Conservation (phyloP, 1,140 invertebrate genomes). For the Diorhabda elongata region DNA sequence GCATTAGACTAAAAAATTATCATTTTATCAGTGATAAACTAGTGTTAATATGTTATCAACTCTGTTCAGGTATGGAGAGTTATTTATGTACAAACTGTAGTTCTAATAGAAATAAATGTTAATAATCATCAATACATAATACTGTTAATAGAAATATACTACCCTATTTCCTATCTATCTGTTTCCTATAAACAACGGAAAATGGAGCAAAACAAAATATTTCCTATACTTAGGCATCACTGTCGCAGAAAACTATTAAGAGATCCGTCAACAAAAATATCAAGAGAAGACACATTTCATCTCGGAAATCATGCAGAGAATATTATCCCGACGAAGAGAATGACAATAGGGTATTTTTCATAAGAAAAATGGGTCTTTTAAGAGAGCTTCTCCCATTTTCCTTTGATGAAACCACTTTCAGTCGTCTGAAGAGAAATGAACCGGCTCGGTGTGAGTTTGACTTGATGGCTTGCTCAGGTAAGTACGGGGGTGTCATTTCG, state of each 20-base stretch:
- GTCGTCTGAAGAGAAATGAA: background rate
- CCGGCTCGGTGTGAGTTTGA: constrained; percentile 1
- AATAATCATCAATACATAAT: too few relatives aligned
- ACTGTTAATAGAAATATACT: too few relatives aligned
- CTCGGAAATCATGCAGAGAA: background rate
- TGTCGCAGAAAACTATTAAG: constrained; percentile 8
- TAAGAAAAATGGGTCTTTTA: background rate
- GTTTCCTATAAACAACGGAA: background rate
- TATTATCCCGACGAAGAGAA: constrained; percentile 5
- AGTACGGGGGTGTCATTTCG: too few relatives aligned
- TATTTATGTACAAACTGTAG: too few relatives aligned
- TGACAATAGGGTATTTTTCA: constrained; percentile 12
- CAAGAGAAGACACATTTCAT: constrained; percentile 6
- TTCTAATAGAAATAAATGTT: too few relatives aligned
- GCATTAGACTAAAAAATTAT: too few relatives aligned
- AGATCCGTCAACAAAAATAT: constrained; percentile 8
- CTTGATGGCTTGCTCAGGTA: too few relatives aligned
- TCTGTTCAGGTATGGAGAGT: too few relatives aligned
- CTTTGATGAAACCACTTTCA: background rate
- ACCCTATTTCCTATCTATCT: too few relatives aligned
- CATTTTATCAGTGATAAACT: too few relatives aligned
- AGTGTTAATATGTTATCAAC: too few relatives aligned
- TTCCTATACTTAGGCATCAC: background rate
- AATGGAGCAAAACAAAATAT: background rate
- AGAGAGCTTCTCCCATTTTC: background rate